Evolutionary conservation across 2,888 invertebrate genomes (phyloP).

Genomic region (Hyposoter didymator): DNA sequence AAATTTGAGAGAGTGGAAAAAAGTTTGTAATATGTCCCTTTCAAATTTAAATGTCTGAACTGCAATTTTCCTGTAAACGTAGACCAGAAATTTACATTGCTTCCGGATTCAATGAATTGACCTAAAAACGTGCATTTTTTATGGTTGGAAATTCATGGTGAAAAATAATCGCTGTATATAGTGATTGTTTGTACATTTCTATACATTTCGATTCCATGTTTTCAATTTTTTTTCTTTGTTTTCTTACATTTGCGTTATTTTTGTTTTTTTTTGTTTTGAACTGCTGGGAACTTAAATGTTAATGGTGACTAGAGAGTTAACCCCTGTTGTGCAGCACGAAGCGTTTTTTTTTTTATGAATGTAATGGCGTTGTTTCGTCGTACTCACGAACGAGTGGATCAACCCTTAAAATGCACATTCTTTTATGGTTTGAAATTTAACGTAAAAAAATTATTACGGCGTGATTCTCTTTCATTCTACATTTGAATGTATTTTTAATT

Average conservation of each 20-base stretch:
- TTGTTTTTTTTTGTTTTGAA: background rate
- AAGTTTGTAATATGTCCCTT: too few species aligned
- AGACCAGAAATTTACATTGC: too few species aligned
- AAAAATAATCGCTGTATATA: too few species aligned
- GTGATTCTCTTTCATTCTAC: background rate
- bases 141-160: too few species aligned
- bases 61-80: too few species aligned
- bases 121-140: too few species aligned
- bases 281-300: background rate
- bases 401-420: constrained; percentile 8
- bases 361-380: background rate
- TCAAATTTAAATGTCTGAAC: too few species aligned
- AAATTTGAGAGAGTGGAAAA: too few species aligned
- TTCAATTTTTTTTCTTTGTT: background rate
- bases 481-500: constrained; percentile 1
- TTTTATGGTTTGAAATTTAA: constrained; percentile 1
- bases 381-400: constrained; percentile 12
- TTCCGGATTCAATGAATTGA: too few species aligned
- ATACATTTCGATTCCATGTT: background rate
- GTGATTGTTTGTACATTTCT: background rate
- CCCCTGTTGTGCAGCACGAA: background rate
- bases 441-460: background rate
- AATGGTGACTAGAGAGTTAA: background rate
- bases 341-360: background rate
- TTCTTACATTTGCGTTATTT: background rate